Percentiles rank a stretch among this genome's conserved stretches.
These are phyloP conservation scores for Nycticorax nycticorax DNA, from an alignment of 2,113 vertebrate species.

Conservation along the genomic window DNA sequence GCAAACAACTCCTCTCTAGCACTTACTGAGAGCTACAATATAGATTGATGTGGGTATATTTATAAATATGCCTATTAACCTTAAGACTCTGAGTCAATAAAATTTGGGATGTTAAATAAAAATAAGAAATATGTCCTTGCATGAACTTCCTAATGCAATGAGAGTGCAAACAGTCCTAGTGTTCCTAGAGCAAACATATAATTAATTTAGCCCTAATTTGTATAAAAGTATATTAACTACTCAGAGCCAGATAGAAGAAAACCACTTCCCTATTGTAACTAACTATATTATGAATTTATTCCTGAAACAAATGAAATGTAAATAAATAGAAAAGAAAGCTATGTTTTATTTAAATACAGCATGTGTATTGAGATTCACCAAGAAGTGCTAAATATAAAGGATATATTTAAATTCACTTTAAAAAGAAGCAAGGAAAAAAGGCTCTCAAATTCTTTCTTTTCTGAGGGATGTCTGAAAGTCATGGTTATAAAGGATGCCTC, in stretches of 20 bases:
- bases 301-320: neutral
- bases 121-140: constrained; percentile 44
- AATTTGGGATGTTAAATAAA: constrained; percentile 43
- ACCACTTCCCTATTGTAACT: neutral
- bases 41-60: constrained; percentile 54
- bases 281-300: neutral
- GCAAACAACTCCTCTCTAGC: constrained; percentile 57
- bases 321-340: neutral
- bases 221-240: neutral
- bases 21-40: constrained; percentile 54
- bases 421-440: neutral
- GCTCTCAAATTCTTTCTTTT: neutral
- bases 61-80: constrained; percentile 59
- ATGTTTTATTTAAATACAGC: neutral
- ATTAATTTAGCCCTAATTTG: neutral
- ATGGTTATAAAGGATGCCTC: constrained; percentile 31
- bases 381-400: neutral
- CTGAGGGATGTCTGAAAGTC: neutral
- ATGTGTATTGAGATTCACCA: neutral
- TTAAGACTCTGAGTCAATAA: constrained; percentile 50
- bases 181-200: neutral
- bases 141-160: constrained; percentile 22
- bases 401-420: neutral
- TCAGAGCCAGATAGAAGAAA: neutral
- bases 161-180: neutral